These are phyloP conservation scores for Drosophila guanche DNA, from an alignment of 1,140 invertebrate species.

Conservation along the genomic window DNA sequence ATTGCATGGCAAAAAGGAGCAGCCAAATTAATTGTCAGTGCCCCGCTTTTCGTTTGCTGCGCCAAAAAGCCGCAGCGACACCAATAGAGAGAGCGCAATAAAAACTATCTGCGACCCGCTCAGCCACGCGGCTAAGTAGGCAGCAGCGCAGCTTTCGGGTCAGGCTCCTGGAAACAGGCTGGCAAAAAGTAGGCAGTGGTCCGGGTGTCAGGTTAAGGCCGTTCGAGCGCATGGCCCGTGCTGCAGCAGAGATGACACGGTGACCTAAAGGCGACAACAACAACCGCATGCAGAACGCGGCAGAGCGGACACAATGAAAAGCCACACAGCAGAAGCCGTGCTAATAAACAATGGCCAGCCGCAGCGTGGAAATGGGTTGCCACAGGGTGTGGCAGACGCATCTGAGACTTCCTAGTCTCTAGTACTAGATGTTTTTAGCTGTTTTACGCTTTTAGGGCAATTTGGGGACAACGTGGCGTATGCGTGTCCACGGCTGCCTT, in stretches of 20 bases:
- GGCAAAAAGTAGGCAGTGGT: background rate
- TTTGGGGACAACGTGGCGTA: slow-evolving; percentile 44
- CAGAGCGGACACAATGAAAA: slow-evolving; percentile 24
- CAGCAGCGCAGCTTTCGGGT: slow-evolving; percentile 11
- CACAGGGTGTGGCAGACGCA: slow-evolving; percentile 18
- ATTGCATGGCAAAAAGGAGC: slow-evolving; percentile 6
- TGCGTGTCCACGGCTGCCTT: slow-evolving; percentile 34
- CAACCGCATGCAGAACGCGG: slow-evolving; percentile 43
- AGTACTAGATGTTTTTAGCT: slow-evolving; percentile 45
- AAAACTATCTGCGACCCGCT: slow-evolving; percentile 38
- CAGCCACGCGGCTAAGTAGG: slow-evolving; percentile 13
- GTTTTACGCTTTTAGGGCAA: slow-evolving; percentile 50
- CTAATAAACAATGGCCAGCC: slow-evolving; percentile 45
- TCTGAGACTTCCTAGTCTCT: slow-evolving; percentile 29
- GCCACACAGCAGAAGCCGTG: slow-evolving; percentile 27
- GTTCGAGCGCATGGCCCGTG: slow-evolving; percentile 17
- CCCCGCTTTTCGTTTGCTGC: slow-evolving; percentile 48
- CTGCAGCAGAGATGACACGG: slow-evolving; percentile 59
- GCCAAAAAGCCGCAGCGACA: slow-evolving; percentile 51
- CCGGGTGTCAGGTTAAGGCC: slow-evolving; percentile 32
- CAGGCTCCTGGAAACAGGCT: slow-evolving; percentile 2
- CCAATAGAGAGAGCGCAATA: slow-evolving; percentile 22
- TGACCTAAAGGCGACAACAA: slow-evolving; percentile 64
- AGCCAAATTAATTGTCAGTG: slow-evolving; percentile 50
- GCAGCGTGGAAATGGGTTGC: background rate